These are phyloP conservation scores for Panonychus citri DNA, from an alignment of 1,140 invertebrate species.

Conservation along the genomic window DNA sequence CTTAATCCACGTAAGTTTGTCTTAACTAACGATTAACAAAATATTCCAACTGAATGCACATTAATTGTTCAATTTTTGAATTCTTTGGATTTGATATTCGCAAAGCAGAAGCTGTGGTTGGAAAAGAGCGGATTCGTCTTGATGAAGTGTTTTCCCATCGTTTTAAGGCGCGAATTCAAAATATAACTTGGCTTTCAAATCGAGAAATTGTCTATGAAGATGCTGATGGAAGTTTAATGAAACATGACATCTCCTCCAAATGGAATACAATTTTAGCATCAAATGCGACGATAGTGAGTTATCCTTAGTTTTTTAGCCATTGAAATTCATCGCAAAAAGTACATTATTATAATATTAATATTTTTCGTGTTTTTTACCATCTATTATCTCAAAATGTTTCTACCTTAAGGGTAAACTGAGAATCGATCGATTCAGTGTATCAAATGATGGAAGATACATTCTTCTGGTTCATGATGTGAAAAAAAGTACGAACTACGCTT, in stretches of 20 bases:
- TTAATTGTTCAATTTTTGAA: too few species aligned
- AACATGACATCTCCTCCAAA: conserved; percentile 45
- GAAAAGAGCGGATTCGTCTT: conserved; percentile 3
- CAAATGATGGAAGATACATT: conserved; percentile 12
- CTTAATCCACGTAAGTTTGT: conserved; percentile 33
- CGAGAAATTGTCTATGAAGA: conserved; percentile 26
- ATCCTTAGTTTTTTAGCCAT: too few species aligned
- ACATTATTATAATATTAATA: too few species aligned
- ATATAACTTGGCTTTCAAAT: conserved; percentile 6
- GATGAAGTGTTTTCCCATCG: conserved; percentile 5
- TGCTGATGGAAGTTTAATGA: conserved; percentile 49
- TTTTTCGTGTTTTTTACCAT: conserved; percentile 1
- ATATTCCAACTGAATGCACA: too few species aligned
- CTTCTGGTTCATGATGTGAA: conserved; percentile 10
- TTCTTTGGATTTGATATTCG: too few species aligned
- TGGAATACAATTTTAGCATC: conserved; percentile 31
- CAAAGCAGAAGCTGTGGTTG: background rate
- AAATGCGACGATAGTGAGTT: conserved; percentile 1
- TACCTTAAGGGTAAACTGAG: conserved; percentile 12
- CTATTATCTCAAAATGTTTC: too few species aligned
- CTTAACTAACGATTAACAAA: too few species aligned
- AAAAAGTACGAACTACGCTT: conserved; percentile 2
- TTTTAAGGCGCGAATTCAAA: background rate
- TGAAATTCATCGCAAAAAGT: too few species aligned
- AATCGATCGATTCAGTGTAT: conserved; percentile 11